Conservation (phyloP, 2,797 vertebrate species). For the Pantherophis alleghaniensis region DNA sequence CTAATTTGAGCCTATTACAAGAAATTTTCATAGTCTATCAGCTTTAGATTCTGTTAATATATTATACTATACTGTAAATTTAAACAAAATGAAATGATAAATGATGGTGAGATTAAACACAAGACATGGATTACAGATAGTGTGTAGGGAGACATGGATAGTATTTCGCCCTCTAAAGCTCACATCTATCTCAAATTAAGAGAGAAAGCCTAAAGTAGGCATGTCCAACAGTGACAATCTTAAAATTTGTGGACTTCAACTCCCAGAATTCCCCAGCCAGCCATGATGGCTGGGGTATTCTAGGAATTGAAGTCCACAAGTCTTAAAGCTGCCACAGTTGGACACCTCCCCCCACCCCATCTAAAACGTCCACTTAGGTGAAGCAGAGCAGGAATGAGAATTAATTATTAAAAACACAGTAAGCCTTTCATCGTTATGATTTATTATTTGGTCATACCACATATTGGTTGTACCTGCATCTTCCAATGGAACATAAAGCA, state of each 20-base stretch:
- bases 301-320: neutral
- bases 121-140: neutral
- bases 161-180: neutral
- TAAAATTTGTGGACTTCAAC: neutral
- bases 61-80: neutral
- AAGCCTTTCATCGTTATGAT: neutral
- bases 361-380: neutral
- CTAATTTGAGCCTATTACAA: neutral
- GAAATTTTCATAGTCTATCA: neutral
- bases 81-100: neutral
- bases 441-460: conserved; percentile 26
- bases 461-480: conserved; percentile 87
- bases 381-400: neutral
- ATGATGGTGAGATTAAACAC: neutral
- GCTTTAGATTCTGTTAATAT: neutral
- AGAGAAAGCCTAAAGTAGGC: neutral
- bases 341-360: neutral
- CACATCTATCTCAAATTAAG: neutral
- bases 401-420: neutral
- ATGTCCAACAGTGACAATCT: neutral
- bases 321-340: neutral
- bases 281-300: neutral
- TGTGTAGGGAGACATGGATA: neutral
- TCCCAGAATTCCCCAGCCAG: neutral
- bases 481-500: conserved; percentile 94